Evolutionary conservation across 2,888 invertebrate species (phyloP).

Genomic region (Andrena minutula): DNA sequence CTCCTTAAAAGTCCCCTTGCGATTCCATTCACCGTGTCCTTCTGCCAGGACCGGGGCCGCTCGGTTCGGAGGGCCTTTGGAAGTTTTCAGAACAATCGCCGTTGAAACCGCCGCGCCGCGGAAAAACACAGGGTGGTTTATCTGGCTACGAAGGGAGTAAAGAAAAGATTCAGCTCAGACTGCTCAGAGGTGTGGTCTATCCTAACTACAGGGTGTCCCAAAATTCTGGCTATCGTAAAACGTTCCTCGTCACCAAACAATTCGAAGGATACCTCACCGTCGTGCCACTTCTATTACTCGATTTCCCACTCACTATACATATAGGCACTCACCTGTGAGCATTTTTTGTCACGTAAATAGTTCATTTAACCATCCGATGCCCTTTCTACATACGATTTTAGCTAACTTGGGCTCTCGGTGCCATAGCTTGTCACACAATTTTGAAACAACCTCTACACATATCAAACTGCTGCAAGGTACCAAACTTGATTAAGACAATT

Average conservation of each 20-base stretch:
- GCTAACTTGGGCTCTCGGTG: too few species aligned
- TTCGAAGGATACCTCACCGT: not conserved
- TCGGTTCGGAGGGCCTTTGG: constrained; percentile 55
- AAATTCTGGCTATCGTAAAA: not conserved
- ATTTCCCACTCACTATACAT: not conserved
- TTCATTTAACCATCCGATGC: too few species aligned
- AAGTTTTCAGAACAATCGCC: constrained; percentile 77
- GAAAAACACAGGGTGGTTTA: constrained; percentile 52
- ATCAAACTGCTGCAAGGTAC: too few species aligned
- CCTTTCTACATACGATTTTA: too few species aligned
- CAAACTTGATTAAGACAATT: too few species aligned
- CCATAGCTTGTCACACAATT: too few species aligned
- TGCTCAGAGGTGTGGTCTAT: not conserved
- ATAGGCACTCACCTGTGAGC: too few species aligned
- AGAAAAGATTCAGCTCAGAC: not conserved
- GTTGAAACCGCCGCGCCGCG: constrained; percentile 59
- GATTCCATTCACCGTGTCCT: constrained; percentile 55
- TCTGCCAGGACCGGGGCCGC: constrained; percentile 40
- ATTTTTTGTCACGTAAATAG: too few species aligned
- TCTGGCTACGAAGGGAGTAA: constrained; percentile 25
- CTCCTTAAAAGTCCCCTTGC: constrained; percentile 69
- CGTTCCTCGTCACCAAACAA: not conserved
- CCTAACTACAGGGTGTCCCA: not conserved
- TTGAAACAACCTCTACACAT: too few species aligned
- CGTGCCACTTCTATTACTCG: not conserved